Percentiles rank a stretch among this genome's conserved stretches.
Conservation (phyloP, 2,797 vertebrate genomes). For the Acipenser oxyrinchus region DNA sequence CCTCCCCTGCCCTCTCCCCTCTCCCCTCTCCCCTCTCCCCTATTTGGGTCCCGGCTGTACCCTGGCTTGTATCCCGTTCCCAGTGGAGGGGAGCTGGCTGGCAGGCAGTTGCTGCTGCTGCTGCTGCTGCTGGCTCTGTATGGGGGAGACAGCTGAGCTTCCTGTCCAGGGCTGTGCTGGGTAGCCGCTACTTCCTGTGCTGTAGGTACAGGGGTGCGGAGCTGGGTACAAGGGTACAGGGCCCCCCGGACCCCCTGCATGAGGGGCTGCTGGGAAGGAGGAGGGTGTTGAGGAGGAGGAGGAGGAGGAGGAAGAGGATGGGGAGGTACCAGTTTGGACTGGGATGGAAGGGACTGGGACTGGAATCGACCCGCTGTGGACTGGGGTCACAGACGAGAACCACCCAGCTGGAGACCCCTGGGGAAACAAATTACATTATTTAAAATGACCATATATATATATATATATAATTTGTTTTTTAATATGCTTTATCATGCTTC, state of each 20-base stretch:
- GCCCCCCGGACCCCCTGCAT: constrained; percentile 30
- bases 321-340: constrained; percentile 30
- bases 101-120: constrained; percentile 17
- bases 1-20: constrained; percentile 3
- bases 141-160: constrained; percentile 10
- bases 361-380: constrained; percentile 14
- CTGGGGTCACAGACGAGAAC: constrained; percentile 35
- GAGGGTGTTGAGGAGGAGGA: constrained; percentile 46
- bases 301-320: constrained; percentile 48
- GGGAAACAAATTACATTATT: constrained; percentile 31
- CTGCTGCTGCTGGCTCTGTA: constrained; percentile 6
- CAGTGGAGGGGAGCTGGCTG: not conserved
- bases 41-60: constrained; percentile 45
- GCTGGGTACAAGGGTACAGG: constrained; percentile 39
- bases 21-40: constrained; percentile 6
- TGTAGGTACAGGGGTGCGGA: too few species aligned
- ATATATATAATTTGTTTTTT: too few species aligned
- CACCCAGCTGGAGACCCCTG: constrained; percentile 37
- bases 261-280: constrained; percentile 49
- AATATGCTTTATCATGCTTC: too few species aligned
- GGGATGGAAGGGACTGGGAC: constrained; percentile 27
- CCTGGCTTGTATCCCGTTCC: not conserved
- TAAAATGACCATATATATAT: too few species aligned
- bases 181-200: too few species aligned
- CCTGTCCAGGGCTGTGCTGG: constrained; percentile 2